A percentile compares a stretch with the other conserved stretches of the same genome.
phyloP scores from a whole-genome alignment of 2,888 invertebrate species.

The Gymnocheta viridis region DNA sequence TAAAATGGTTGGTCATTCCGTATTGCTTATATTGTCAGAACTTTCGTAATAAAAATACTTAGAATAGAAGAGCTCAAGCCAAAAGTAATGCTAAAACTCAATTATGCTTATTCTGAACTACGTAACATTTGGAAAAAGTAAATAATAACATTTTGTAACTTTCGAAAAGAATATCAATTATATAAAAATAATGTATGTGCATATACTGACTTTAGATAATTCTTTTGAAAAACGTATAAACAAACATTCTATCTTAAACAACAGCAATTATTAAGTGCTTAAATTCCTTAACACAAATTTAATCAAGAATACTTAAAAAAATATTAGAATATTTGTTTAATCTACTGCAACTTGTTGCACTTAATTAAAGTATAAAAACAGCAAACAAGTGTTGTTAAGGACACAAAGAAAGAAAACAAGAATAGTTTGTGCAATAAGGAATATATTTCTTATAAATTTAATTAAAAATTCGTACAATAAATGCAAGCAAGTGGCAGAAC shows the following conservation, averaged over 20 bases:
- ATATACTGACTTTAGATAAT: too few relatives aligned
- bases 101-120: too few relatives aligned
- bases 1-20: too few relatives aligned
- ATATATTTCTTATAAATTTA: constrained; percentile 48
- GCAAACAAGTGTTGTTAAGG: background rate
- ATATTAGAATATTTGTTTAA: background rate
- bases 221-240: background rate
- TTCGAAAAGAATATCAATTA: too few relatives aligned
- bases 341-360: constrained; percentile 19
- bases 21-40: too few relatives aligned
- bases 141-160: too few relatives aligned
- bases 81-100: too few relatives aligned
- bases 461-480: constrained; percentile 51
- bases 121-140: too few relatives aligned
- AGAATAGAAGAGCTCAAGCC: too few relatives aligned
- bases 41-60: too few relatives aligned
- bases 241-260: background rate
- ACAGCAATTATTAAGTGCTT: background rate
- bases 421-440: constrained; percentile 3
- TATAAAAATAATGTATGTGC: too few relatives aligned
- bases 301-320: background rate
- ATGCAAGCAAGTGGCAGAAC: background rate
- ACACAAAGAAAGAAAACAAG: background rate
- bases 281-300: background rate
- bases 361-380: constrained; percentile 16